Conservation (phyloP, 2,113 vertebrate genomes). For the Grammomys surdaster region DNA sequence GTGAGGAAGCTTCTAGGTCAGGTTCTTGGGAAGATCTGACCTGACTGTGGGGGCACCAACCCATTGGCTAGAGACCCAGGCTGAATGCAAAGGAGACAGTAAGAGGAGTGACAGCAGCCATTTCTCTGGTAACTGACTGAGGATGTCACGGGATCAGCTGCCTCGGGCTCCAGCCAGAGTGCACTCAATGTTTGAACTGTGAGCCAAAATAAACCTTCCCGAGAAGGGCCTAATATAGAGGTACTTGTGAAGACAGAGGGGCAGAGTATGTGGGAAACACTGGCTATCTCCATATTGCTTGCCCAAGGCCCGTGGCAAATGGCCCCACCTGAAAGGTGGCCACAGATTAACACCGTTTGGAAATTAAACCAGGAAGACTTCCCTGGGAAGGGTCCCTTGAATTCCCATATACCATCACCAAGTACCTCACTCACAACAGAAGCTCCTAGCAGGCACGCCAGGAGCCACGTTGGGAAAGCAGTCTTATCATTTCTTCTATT, state of each 20-base stretch:
- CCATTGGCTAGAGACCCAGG: not conserved
- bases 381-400: not conserved
- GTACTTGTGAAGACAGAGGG: not conserved
- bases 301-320: not conserved
- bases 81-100: not conserved
- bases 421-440: rapidly evolving
- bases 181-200: not conserved
- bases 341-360: not conserved
- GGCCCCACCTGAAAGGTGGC: not conserved
- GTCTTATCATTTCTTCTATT: not conserved
- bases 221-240: not conserved
- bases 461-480: not conserved
- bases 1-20: not conserved
- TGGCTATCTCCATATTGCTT: not conserved
- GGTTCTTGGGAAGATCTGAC: too few species aligned
- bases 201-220: not conserved
- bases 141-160: too few species aligned
- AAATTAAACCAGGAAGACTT: not conserved
- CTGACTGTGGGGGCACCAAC: not conserved
- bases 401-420: not conserved
- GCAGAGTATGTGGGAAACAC: not conserved
- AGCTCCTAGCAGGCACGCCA: rapidly evolving
- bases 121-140: not conserved
- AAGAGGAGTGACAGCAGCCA: rapidly evolving
- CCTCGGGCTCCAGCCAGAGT: not conserved